A percentile compares a stretch with the other conserved stretches of the same genome.
Evolutionary conservation across 1,140 invertebrate species (phyloP).

Genomic region (Parapsyche elsis): DNA sequence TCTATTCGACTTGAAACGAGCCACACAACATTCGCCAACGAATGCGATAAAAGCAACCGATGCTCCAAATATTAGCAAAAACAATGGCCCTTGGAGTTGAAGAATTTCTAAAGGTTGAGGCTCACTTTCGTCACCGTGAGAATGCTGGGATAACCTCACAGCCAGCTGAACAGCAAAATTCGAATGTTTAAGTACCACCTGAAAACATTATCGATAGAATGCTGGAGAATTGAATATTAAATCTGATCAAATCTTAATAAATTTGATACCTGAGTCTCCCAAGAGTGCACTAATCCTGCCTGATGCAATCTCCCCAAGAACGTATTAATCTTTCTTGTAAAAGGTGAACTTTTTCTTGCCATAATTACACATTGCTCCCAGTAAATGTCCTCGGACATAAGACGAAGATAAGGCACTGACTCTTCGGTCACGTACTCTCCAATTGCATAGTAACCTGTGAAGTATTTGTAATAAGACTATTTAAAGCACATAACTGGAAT

Average conservation of each 20-base stretch:
- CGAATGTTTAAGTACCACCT: slow-evolving; percentile 64
- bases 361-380: slow-evolving; percentile 69
- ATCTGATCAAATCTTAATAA: slow-evolving; percentile 5
- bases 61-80: slow-evolving; percentile 41
- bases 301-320: slow-evolving; percentile 64
- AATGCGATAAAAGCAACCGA: slow-evolving; percentile 46
- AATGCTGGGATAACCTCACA: slow-evolving; percentile 62
- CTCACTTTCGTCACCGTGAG: slow-evolving; percentile 58
- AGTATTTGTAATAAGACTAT: slow-evolving; percentile 9
- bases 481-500: neutral
- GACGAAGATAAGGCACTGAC: slow-evolving; percentile 63
- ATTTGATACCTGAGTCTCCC: slow-evolving; percentile 63
- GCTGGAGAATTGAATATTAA: slow-evolving; percentile 46
- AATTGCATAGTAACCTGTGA: slow-evolving; percentile 67
- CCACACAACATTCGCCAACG: slow-evolving; percentile 57
- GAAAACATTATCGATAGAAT: slow-evolving; percentile 42
- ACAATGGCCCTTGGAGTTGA: slow-evolving; percentile 52
- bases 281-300: slow-evolving; percentile 62
- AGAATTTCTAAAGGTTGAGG: slow-evolving; percentile 58
- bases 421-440: slow-evolving; percentile 69
- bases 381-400: slow-evolving; percentile 70
- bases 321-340: slow-evolving; percentile 61
- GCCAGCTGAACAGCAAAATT: slow-evolving; percentile 64
- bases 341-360: slow-evolving; percentile 69
- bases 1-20: neutral